These are phyloP conservation scores for Amblyjoppa proteus DNA, from an alignment of 2,888 invertebrate species.

Conservation along the genomic window DNA sequence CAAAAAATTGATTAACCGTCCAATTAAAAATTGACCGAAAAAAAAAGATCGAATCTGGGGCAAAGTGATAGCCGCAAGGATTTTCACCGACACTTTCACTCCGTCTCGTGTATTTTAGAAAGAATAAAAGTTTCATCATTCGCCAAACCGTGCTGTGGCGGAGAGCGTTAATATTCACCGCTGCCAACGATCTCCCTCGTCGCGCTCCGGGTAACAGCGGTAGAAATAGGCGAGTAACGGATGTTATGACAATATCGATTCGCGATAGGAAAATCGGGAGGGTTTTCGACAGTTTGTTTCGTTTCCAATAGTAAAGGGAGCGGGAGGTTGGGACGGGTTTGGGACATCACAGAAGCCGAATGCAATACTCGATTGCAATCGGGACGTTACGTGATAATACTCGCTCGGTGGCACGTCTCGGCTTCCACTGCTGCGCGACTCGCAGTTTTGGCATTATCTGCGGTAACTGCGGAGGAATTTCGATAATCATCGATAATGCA, in stretches of 20 bases:
- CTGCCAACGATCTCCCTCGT: background rate
- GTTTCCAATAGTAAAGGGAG: conserved; percentile 21
- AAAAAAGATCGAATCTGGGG: background rate
- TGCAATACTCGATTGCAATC: conserved; percentile 58
- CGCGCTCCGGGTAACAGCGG: background rate
- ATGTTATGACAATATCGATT: conserved; percentile 61
- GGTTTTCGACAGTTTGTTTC: conserved; percentile 56
- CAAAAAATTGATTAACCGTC: too few species aligned
- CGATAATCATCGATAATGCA: background rate
- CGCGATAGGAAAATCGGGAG: conserved; percentile 55
- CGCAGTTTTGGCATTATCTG: conserved; percentile 48
- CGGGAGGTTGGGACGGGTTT: background rate
- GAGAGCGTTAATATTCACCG: too few species aligned
- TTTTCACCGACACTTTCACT: too few species aligned
- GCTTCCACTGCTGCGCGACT: conserved; percentile 10
- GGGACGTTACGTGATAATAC: conserved; percentile 55
- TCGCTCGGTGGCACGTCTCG: conserved; percentile 21
- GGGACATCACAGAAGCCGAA: conserved; percentile 39
- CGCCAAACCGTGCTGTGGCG: too few species aligned
- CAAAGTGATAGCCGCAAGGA: too few species aligned
- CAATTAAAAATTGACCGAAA: background rate
- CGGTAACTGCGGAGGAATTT: background rate
- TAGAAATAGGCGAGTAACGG: conserved; percentile 29
- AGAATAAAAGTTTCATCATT: too few species aligned
- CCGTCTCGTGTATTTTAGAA: too few species aligned